Evolutionary conservation across 2,113 vertebrate genomes (phyloP).

Genomic region (Chelonoidis abingdonii): DNA sequence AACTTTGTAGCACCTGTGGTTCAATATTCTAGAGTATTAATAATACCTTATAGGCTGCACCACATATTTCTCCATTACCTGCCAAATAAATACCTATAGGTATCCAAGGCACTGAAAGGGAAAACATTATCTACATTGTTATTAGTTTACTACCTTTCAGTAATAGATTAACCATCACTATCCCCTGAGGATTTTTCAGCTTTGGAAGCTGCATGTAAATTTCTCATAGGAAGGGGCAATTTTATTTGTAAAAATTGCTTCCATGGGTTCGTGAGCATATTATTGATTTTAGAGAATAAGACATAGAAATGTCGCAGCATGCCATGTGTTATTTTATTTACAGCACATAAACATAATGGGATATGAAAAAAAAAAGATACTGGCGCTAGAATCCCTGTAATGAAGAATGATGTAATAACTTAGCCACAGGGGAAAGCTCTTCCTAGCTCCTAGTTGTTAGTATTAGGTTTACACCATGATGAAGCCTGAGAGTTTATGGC

Average conservation of each 20-base stretch:
- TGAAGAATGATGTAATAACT: not conserved
- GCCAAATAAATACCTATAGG: conserved; percentile 18
- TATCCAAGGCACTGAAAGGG: not conserved
- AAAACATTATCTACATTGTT: not conserved
- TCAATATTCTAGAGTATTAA: conserved; percentile 24
- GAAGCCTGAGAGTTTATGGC: not conserved
- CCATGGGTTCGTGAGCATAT: not conserved
- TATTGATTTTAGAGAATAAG: not conserved
- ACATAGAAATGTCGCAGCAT: not conserved
- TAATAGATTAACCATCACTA: not conserved
- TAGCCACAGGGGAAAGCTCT: not conserved
- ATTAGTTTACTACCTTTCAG: conserved; percentile 9
- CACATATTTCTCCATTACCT: conserved; percentile 42
- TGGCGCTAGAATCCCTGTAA: not conserved
- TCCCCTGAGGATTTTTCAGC: not conserved
- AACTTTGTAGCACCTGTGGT: not conserved
- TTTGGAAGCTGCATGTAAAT: not conserved
- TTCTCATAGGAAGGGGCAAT: not conserved
- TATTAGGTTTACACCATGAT: not conserved
- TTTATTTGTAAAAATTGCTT: conserved; percentile 3
- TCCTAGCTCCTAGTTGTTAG: not conserved
- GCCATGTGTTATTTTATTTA: not conserved
- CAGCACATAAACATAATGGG: not conserved
- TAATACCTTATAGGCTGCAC: not conserved
- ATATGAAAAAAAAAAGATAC: not conserved